Evolutionary conservation across 2,113 vertebrate genomes (phyloP).

Genomic region (Galemys pyrenaicus): DNA sequence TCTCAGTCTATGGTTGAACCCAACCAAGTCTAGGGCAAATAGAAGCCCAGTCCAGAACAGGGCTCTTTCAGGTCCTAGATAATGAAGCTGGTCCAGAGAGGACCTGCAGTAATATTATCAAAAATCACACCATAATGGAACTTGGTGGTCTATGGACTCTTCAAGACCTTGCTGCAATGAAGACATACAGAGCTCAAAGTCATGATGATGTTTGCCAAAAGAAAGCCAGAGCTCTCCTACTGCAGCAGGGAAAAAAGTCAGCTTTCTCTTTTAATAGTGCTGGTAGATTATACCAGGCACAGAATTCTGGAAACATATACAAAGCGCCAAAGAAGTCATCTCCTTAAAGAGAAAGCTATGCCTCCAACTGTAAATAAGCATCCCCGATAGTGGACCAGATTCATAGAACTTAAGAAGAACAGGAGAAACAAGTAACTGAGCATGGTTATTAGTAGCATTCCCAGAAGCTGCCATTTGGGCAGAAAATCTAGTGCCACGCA

Average conservation of each 20-base stretch:
- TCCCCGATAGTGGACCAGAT: neutral
- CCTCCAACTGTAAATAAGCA: neutral
- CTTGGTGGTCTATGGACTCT: neutral
- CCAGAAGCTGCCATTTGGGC: constrained; percentile 36
- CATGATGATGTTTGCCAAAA: neutral
- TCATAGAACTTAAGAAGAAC: neutral
- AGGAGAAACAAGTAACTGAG: neutral
- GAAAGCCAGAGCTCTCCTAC: neutral
- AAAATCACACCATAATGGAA: neutral
- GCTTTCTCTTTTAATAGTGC: neutral
- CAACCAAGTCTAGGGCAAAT: constrained; percentile 18
- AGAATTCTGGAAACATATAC: neutral
- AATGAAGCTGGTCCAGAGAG: neutral
- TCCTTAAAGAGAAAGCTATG: neutral
- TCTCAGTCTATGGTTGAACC: constrained; percentile 8
- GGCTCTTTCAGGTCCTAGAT: neutral
- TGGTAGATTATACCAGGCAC: neutral
- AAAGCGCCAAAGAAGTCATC: neutral
- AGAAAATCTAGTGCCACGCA: neutral
- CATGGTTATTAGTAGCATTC: constrained; percentile 21
- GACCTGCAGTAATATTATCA: neutral
- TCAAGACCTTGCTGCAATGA: neutral
- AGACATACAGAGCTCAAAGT: neutral
- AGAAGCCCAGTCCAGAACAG: neutral
- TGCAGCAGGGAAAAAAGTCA: neutral